Base-by-base conservation (phyloP, 2,797 vertebrate species). In the Tapirus indicus region DNA sequence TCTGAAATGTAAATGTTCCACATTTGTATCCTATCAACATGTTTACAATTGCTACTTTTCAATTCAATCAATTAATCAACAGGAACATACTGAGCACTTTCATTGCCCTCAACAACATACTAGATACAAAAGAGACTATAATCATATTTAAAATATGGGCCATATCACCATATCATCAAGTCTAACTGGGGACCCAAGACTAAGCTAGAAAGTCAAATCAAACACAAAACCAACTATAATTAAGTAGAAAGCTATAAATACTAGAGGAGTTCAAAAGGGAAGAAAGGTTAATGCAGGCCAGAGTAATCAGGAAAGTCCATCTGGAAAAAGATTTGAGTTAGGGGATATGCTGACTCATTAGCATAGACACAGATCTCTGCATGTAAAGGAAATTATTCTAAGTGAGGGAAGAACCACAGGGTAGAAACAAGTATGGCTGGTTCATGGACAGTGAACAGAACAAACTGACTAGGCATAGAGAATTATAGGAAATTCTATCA, bases 131-230 rank as follows among this genome's bases (percentile, higher is more conserved):
- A 78, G n/a, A 88, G 13, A 91, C 56, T n/a, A 88, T 7, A 91
- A 89, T 74, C 47, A 74, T 74, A 66, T 84, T 90, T 77, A 77
- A 95, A 96, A 94, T 77, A 11, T 52, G 35, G 35, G 41, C 21
- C 4, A 69, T 52, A 91, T 29, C 54, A 94, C 47, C 47, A 47
- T 47, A 47, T 47, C 9, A 11, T 82, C 52, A 95, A 69, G 64
- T 94, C 58, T 78, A 83, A 75, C 3, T 69, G 58, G 60, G 32
- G 38, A 82, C 20, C 66, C 17, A 96, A 90, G 66, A 95, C 18
- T 72, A 83, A 94, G 29, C n/a, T 72, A 94, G 56, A 86, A 91
- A 96, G 29, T 20, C 83, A 95, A 83, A 95, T 47, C 44, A 97
- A 89, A 68, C 20, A 44, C 64, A 96, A 91, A 18, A 91, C 27